These are phyloP conservation scores for Nebria ingens DNA, from an alignment of 1,140 invertebrate species.

Conservation along the genomic window DNA sequence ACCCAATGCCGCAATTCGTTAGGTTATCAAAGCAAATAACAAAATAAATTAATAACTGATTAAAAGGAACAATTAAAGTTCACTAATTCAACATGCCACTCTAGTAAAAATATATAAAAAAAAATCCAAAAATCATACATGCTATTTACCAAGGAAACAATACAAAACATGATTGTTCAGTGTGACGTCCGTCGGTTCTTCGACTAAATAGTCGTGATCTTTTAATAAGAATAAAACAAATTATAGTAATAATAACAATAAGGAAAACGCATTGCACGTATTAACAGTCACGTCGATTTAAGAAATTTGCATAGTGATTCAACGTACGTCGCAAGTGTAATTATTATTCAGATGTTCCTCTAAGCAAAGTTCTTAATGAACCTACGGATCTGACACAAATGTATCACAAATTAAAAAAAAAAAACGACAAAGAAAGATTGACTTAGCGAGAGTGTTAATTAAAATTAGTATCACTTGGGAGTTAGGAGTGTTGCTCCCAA, in stretches of 20 bases:
- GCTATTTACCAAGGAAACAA: neutral
- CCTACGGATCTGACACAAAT: neutral
- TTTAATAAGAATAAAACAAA: too few relatives aligned
- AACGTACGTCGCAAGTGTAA: too few relatives aligned
- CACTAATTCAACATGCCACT: neutral
- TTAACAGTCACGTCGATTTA: neutral
- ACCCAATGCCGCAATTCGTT: too few relatives aligned
- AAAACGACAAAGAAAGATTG: neutral
- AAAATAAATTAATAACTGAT: too few relatives aligned
- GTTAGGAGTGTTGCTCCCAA: neutral
- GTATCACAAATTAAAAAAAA: neutral
- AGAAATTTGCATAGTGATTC: neutral
- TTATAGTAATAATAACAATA: neutral
- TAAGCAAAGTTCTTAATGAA: neutral
- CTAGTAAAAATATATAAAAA: neutral
- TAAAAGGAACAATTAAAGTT: too few relatives aligned
- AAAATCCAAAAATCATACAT: neutral
- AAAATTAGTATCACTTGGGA: conserved; percentile 4
- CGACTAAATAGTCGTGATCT: neutral
- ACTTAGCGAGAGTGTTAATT: conserved; percentile 2
- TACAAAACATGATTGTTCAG: neutral
- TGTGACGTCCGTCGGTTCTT: neutral
- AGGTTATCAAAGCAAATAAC: too few relatives aligned
- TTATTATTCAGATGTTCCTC: too few relatives aligned
- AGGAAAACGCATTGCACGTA: neutral